Conservation (phyloP, 2,113 vertebrate species). For the Salvator merianae region DNA sequence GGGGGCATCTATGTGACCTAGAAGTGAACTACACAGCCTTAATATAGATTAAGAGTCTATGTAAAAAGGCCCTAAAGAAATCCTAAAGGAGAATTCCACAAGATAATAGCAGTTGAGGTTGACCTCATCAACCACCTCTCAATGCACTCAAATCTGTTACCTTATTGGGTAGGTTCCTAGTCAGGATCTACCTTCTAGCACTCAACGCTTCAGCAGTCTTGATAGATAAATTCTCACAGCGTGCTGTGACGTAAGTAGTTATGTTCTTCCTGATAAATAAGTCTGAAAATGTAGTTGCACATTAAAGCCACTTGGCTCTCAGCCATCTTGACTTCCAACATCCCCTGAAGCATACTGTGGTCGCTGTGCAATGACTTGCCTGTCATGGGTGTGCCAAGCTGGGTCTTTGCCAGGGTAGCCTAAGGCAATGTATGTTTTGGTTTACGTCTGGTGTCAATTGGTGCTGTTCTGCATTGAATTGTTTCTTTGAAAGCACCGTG, state of each 20-base stretch:
- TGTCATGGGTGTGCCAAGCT: background rate
- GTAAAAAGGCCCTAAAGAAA: no score
- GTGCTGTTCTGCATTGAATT: background rate
- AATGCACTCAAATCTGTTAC: background rate
- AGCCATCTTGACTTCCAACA: constrained; percentile 2
- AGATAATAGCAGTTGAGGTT: background rate
- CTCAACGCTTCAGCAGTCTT: background rate
- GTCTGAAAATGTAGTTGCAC: background rate
- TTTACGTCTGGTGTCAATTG: background rate
- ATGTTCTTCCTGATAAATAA: background rate
- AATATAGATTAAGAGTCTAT: no score
- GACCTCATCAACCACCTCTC: background rate
- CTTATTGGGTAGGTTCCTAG: background rate
- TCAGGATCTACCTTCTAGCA: background rate
- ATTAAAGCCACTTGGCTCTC: constrained; percentile 3
- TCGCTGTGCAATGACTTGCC: constrained; percentile 11
- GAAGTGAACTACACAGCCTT: no score
- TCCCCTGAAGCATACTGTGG: background rate
- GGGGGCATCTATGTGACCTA: no score
- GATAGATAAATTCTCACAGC: background rate
- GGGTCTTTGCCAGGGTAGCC: background rate
- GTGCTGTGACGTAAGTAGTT: background rate
- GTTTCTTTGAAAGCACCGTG: background rate
- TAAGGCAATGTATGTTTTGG: background rate
- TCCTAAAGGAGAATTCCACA: background rate